Percentiles rank a stretch among this genome's conserved stretches.
Conservation (phyloP, 2,113 vertebrate species). For the Phrynocephalus versicolor region DNA sequence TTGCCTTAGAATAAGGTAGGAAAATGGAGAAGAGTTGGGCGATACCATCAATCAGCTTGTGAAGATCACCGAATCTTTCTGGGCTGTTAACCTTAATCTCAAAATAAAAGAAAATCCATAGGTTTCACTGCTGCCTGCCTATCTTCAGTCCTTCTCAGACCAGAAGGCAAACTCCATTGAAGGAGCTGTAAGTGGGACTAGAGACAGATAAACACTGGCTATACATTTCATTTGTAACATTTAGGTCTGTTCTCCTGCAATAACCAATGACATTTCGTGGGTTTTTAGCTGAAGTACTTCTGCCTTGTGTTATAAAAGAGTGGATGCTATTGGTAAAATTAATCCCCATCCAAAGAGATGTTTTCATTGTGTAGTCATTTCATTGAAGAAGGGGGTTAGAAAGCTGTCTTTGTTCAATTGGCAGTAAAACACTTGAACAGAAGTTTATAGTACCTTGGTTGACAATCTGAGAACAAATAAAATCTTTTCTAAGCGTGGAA, state of each 20-base stretch:
- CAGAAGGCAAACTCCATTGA: no score
- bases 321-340: slow-evolving; percentile 4
- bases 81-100: no score
- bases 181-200: not conserved
- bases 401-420: slow-evolving; percentile 30
- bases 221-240: not conserved
- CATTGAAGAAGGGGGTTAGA: slow-evolving; percentile 20
- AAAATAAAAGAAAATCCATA: no score
- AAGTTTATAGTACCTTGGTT: slow-evolving; percentile 5
- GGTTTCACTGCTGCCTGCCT: no score
- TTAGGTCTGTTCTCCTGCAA: not conserved
- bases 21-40: no score
- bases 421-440: slow-evolving; percentile 38
- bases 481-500: slow-evolving; percentile 5
- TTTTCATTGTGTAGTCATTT: not conserved
- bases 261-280: not conserved
- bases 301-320: slow-evolving; percentile 2
- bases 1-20: no score
- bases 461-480: slow-evolving; percentile 26
- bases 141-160: no score
- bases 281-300: not conserved
- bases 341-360: slow-evolving; percentile 6
- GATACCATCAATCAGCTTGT: no score
- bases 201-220: not conserved
- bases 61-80: no score